Evolutionary conservation across 35 echinoderm and acorn worm genomes (phyloP), one percentile per base, ranked within the genome.

Genomic region (Holothuria glaberrima): DNA sequence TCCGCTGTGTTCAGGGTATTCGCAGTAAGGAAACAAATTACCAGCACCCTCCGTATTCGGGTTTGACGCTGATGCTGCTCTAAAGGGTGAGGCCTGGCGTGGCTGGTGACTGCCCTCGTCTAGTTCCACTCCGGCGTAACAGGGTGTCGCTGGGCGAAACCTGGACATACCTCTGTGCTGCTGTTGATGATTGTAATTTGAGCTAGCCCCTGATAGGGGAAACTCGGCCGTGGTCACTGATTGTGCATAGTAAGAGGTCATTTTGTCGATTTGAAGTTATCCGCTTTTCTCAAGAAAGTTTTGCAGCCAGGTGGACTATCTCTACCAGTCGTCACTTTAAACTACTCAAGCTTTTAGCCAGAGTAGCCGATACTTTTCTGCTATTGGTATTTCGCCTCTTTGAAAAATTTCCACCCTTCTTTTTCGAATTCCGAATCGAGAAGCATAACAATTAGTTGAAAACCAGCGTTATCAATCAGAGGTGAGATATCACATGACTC

Each of bases 161-260:
- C 86, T 86, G 66, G 78, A 82, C 78, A 93, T 71, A 61, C 92
- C 92, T 71, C 86, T 75, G 67, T 48, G 92, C 65, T 68, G 74
- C 17, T 87, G 85, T 26, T 48, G 85, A 56, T 83, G 92, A 71
- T 63, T 67, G 92, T 93, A 93, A 89, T 93, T 87, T 56, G 92
- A 93, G 65, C 92, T 75, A 81, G 85, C 85, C 35, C 85, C 85
- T 26, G 85, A 69, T 35, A 89, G 78, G 65, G 88, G 92, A 59
- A 93, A 93, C 45, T 93, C 92, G 75, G 92, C 78, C 59, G 75
- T 83, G 72, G 92, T 62, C 77, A 93, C 88, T 60, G 92, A 93
- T 77, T 93, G 92, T 28, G 92, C 86, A 70, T 89, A 93, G 56
- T 93, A 93, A 18, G 92, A 93, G 79, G 86, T 93, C 92, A 93